Evolutionary conservation across 2,888 invertebrate species (phyloP).

Genomic region (Criorhina ranunculi): DNA sequence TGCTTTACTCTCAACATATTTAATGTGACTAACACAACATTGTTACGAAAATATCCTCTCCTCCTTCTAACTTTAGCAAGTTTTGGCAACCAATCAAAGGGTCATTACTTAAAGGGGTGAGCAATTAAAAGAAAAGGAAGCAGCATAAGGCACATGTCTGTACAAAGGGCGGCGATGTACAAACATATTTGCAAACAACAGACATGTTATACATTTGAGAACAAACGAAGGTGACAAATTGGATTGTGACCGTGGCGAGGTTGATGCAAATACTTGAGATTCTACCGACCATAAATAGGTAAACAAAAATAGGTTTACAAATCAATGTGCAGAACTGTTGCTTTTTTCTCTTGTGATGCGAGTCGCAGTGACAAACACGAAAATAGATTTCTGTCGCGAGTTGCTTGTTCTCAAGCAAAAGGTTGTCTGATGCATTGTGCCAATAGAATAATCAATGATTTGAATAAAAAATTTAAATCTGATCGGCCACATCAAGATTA

Average conservation of each 20-base stretch:
- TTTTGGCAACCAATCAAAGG: constrained; percentile 69
- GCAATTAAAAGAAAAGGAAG: constrained; percentile 3
- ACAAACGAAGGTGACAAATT: constrained; percentile 74
- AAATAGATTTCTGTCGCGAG: constrained; percentile 63
- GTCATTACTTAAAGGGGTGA: constrained; percentile 54
- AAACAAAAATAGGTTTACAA: constrained; percentile 56
- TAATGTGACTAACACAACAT: constrained; percentile 63
- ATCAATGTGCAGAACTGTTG: constrained; percentile 32
- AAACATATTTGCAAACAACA: constrained; percentile 30
- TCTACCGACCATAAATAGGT: constrained; percentile 70
- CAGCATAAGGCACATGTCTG: constrained; percentile 37
- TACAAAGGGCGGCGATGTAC: constrained; percentile 38
- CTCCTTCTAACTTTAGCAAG: constrained; percentile 55
- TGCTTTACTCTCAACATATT: constrained; percentile 57
- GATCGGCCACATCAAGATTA: too few relatives aligned
- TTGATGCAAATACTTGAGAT: constrained; percentile 57
- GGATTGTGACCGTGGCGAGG: constrained; percentile 69
- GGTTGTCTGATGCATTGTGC: constrained; percentile 14
- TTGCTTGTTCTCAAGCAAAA: constrained; percentile 31
- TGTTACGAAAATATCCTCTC: constrained; percentile 63
- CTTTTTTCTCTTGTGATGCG: constrained; percentile 39
- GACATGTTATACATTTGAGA: constrained; percentile 65
- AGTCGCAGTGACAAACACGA: constrained; percentile 53
- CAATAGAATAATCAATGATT: constrained; percentile 6
- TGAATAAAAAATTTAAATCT: constrained; percentile 45